Base-by-base conservation (phyloP, 1,140 invertebrate genomes). In the Lepidurus packardi region DNA sequence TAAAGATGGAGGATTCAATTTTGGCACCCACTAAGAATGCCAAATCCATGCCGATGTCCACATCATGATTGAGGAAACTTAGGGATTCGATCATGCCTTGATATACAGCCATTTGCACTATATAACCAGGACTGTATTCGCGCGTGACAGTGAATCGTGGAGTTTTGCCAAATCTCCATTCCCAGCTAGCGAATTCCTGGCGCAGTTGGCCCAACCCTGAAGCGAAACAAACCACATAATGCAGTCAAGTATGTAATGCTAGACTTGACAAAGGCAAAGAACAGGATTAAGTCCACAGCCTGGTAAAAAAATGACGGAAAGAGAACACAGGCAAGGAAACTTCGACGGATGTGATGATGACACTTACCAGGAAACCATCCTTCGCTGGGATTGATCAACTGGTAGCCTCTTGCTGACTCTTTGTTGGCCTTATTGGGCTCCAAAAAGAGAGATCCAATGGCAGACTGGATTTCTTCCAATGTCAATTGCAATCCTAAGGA, bases 131-230 rank as follows among this genome's bases (percentile, higher is more conserved):
- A 13, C 53, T 21, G 13, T 21, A 65, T 21, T 65, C n/a, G 53
- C 53, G 53, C 53, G 53, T 65, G 53, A 94, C 89, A 1, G 88
- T 89, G 84, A 97, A 98, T 82, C 90, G 90, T 1, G 95, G 95
- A 1, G 94, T 94, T 83, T 90, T 91, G n/a, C 93, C 95, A 85
- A 89, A 95, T 76, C 89, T 89, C 95, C 94, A 97, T 75, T 94
- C 89, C 94, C 95, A 97, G 16, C 89, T 91, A 79, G 86, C 83
- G 41, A 95, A 89, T 79, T 92, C 89, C 73, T 88, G 84, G 73
- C 87, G 87, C 78, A 93, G 88, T 77, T 87, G 83, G 41, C 87
- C 82, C 11, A 96, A 87, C 81, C 92, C 92, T 91, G 82, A 47
- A 83, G 85, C 74, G 41, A 76, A 21, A 75, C 13, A 78, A 77